Conservation (phyloP, 2,113 vertebrate genomes). For the Aleadryas rufinucha region DNA sequence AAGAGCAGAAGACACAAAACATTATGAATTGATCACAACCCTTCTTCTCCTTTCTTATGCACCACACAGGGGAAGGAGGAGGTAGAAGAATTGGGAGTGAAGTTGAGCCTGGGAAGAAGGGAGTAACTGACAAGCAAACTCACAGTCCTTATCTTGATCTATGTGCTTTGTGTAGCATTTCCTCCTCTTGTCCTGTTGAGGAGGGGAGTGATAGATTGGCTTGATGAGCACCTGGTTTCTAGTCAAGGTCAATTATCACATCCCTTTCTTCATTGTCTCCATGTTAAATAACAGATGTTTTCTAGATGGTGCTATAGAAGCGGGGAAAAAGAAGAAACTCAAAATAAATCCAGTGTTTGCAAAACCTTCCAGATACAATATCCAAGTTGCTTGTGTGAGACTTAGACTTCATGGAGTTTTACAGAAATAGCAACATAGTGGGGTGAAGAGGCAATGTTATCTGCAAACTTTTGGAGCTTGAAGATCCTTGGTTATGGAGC, state of each 20-base stretch:
- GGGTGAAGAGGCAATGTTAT: neutral
- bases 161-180: neutral
- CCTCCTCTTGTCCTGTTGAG: neutral
- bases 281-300: neutral
- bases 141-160: neutral
- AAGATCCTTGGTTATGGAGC: neutral
- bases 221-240: neutral
- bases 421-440: neutral
- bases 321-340: fast-evolving
- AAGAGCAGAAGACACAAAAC: neutral
- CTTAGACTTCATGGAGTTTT: neutral
- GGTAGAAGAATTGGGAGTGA: neutral
- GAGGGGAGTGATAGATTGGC: neutral
- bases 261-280: neutral
- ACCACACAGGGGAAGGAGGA: neutral
- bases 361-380: neutral
- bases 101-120: neutral
- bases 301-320: neutral
- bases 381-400: neutral
- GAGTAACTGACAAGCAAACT: neutral
- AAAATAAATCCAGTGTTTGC: neutral
- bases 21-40: neutral
- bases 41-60: neutral
- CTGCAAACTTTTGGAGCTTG: neutral
- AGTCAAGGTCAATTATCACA: neutral